Evolutionary conservation across 2,797 vertebrate genomes (phyloP).

Genomic region (Mormyrops boulengeri): DNA sequence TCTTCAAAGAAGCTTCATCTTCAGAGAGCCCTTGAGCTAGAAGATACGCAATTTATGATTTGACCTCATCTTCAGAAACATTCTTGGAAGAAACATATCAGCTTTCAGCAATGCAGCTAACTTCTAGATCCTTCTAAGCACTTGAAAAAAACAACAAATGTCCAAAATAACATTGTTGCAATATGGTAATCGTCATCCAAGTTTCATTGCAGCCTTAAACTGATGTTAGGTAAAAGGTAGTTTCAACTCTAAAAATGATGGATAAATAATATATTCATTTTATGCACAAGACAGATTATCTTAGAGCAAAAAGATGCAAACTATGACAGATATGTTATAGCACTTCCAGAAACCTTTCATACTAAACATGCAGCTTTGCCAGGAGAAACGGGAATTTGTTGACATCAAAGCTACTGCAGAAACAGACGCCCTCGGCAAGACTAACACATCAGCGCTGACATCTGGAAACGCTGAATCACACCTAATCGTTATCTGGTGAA

Average conservation of each 20-base stretch:
- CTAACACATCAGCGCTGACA: constrained; percentile 58
- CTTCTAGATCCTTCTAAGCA: not conserved
- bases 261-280: not conserved
- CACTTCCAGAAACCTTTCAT: not conserved
- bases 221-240: not conserved
- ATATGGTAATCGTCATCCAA: not conserved
- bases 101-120: not conserved
- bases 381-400: constrained; percentile 11
- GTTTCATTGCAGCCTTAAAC: not conserved
- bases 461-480: constrained; percentile 53
- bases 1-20: not conserved
- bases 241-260: not conserved
- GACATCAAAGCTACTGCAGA: constrained; percentile 27
- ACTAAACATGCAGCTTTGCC: not conserved
- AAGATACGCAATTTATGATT: not conserved
- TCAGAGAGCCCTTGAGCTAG: not conserved
- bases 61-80: not conserved
- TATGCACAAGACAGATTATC: not conserved
- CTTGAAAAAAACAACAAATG: not conserved
- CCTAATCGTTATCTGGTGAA: constrained; percentile 58
- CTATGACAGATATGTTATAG: not conserved
- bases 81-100: not conserved
- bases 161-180: not conserved
- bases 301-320: not conserved
- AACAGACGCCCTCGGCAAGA: constrained; percentile 44